A percentile compares a stretch with the other conserved stretches of the same genome.
phyloP scores from a whole-genome alignment of 2,113 vertebrate species.

The Prolemur simus region DNA sequence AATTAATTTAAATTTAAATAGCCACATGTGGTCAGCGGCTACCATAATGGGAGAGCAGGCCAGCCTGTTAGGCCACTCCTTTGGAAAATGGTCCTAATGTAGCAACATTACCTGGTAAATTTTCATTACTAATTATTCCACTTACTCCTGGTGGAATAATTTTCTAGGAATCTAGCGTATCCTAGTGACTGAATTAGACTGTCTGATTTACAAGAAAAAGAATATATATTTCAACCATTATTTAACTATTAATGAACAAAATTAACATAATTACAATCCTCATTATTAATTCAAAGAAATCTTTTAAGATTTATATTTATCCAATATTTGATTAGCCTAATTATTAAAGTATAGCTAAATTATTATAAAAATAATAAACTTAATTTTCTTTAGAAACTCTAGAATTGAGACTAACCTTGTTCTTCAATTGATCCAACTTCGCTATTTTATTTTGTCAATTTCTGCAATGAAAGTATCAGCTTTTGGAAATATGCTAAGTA shows the following conservation, averaged over 20 bases:
- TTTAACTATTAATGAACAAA: slow-evolving; percentile 9
- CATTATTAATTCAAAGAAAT: neutral
- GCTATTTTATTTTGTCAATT: neutral
- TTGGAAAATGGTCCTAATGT: neutral
- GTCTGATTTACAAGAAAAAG: neutral
- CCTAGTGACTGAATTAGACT: neutral
- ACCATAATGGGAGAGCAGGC: neutral
- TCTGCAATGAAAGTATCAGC: rapidly evolving
- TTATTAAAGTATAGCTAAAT: neutral
- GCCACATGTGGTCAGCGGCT: neutral
- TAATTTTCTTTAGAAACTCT: neutral
- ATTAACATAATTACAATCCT: neutral
- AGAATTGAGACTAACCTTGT: neutral
- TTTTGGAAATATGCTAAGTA: neutral
- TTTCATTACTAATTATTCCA: neutral
- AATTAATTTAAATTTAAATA: neutral
- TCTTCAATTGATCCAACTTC: neutral
- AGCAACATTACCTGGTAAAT: neutral
- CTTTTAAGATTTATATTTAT: neutral
- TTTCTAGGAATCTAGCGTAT: neutral
- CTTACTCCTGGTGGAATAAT: neutral
- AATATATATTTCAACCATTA: neutral
- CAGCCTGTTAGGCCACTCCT: neutral
- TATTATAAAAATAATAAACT: neutral
- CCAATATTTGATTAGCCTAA: neutral